Evolutionary conservation across 2,113 vertebrate species (phyloP).

Genomic region (Psilopsiagon aymara): DNA sequence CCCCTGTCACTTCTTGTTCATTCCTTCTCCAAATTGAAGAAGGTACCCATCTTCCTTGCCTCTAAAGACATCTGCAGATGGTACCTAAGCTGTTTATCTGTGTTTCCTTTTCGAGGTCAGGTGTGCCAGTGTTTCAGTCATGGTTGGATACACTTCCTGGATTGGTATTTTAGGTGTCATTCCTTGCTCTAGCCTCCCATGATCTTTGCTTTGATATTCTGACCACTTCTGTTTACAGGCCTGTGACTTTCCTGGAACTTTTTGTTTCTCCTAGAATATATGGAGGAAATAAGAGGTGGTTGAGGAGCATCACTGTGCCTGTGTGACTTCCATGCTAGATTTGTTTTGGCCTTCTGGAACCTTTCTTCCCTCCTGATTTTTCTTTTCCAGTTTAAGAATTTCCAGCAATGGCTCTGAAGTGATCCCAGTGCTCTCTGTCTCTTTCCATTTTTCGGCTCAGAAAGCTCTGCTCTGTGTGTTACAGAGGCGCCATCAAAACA

Average conservation of each 20-base stretch:
- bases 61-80: background rate
- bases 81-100: background rate
- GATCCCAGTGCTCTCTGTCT: background rate
- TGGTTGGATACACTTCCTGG: background rate
- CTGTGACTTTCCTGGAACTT: background rate
- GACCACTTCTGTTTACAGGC: background rate
- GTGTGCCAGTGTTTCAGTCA: background rate
- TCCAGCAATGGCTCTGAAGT: background rate
- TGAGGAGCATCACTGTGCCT: background rate
- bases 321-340: rapidly evolving
- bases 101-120: background rate
- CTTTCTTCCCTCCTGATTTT: background rate
- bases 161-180: background rate
- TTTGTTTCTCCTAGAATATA: background rate
- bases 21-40: background rate
- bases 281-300: background rate
- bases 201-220: background rate
- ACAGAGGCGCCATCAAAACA: background rate
- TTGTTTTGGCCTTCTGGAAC: background rate
- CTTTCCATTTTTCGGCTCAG: background rate
- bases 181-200: background rate
- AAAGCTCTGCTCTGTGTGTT: background rate
- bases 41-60: background rate
- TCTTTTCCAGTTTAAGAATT: background rate
- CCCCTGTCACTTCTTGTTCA: background rate